These are phyloP conservation scores for Buceros bicornis DNA, from an alignment of 2,797 vertebrate species.

Conservation along the genomic window DNA sequence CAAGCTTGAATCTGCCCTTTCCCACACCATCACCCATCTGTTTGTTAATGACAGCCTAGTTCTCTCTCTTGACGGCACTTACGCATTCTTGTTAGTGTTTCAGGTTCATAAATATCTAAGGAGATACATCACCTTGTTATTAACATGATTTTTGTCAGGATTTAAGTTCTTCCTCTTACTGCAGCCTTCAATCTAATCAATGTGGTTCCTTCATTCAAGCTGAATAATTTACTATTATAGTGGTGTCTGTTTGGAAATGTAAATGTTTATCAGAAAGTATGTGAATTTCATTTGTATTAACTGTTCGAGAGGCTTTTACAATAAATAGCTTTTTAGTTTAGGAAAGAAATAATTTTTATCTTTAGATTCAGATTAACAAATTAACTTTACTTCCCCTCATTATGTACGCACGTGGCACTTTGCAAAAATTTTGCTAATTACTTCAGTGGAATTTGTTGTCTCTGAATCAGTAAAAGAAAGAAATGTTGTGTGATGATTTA, in stretches of 20 bases:
- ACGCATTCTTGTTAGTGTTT: neutral
- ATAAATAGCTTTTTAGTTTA: neutral
- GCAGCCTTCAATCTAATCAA: neutral
- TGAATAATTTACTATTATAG: neutral
- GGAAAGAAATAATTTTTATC: neutral
- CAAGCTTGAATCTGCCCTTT: neutral
- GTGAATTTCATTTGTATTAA: neutral
- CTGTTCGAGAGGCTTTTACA: neutral
- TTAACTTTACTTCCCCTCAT: neutral
- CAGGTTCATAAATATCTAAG: neutral
- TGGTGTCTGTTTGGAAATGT: neutral
- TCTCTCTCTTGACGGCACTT: neutral
- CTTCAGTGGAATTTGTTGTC: neutral
- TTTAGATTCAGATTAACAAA: neutral
- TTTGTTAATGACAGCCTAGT: neutral
- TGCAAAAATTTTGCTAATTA: slow-evolving; percentile 6
- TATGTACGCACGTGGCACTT: fast-evolving
- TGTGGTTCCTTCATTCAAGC: neutral
- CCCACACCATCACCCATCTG: neutral
- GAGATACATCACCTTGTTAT: neutral
- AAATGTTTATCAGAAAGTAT: neutral
- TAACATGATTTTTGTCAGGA: neutral
- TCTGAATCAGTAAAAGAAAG: neutral
- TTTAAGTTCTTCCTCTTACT: neutral
- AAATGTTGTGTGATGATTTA: neutral